A percentile compares a stretch with the other conserved stretches of the same genome.
Conservation (phyloP, 1,140 invertebrate species). For the Trichonephila inaurata region DNA sequence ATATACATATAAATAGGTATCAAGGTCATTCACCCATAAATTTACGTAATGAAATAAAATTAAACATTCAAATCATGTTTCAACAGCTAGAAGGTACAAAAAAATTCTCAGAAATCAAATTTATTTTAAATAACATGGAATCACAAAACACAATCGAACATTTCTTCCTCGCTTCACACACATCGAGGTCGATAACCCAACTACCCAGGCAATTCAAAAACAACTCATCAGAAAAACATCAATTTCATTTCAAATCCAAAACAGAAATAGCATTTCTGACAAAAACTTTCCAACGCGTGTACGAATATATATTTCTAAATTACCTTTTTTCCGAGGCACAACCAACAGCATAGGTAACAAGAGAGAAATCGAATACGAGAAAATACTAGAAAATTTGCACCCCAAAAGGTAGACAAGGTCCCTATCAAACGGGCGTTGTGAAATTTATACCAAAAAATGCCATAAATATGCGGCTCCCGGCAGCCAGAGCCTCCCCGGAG, state of each 20-base stretch:
- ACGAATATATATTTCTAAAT: neutral
- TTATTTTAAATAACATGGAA: too few species aligned
- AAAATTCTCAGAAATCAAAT: too few species aligned
- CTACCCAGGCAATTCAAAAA: neutral
- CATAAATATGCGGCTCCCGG: slow-evolving; percentile 59
- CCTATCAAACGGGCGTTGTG: neutral
- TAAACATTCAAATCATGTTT: too few species aligned
- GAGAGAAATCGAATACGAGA: neutral
- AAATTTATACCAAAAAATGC: slow-evolving; percentile 68
- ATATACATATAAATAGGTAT: too few species aligned
- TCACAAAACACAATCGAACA: too few species aligned
- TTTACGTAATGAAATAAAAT: too few species aligned
- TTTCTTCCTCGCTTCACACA: too few species aligned
- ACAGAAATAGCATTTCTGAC: neutral
- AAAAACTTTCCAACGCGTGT: neutral
- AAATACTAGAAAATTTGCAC: slow-evolving; percentile 66
- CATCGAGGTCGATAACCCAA: too few species aligned
- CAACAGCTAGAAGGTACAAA: too few species aligned
- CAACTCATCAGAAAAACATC: slow-evolving; percentile 43
- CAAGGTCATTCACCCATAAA: too few species aligned
- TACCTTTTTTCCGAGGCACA: neutral
- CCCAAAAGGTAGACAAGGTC: slow-evolving; percentile 55
- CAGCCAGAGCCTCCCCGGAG: slow-evolving; percentile 28
- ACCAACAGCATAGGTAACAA: too few species aligned
- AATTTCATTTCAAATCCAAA: slow-evolving; percentile 40